These are phyloP conservation scores for Dipodomys spectabilis DNA, from an alignment of 2,113 vertebrate species.

Conservation along the genomic window DNA sequence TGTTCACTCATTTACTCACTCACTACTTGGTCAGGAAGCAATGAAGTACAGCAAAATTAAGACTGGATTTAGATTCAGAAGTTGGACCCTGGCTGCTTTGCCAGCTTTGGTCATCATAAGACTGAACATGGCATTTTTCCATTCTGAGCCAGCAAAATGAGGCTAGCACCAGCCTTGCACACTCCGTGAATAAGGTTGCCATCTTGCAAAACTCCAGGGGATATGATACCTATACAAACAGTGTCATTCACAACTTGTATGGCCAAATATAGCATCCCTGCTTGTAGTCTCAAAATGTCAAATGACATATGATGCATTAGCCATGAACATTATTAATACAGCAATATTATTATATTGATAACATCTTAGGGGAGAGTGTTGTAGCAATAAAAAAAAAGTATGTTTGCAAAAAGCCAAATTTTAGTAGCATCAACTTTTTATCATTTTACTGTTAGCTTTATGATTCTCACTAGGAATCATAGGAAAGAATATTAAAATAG, in stretches of 20 bases:
- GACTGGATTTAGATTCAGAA: slow-evolving; percentile 33
- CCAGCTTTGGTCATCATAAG: neutral
- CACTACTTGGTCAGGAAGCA: neutral
- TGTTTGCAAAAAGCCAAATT: slow-evolving; percentile 29
- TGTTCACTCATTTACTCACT: neutral
- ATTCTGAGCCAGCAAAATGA: slow-evolving; percentile 37
- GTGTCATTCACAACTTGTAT: neutral
- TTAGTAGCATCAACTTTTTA: neutral
- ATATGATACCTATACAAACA: neutral
- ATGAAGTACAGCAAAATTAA: neutral
- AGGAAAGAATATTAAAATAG: neutral
- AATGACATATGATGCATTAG: neutral
- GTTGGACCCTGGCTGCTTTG: neutral
- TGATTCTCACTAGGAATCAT: neutral
- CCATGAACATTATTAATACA: neutral
- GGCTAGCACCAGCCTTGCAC: neutral
- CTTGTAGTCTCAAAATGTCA: slow-evolving; percentile 26
- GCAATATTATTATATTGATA: neutral
- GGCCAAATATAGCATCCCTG: neutral
- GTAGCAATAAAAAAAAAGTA: neutral
- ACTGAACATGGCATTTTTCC: neutral
- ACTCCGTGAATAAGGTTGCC: neutral
- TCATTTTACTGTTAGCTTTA: neutral
- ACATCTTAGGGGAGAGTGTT: slow-evolving; percentile 27
- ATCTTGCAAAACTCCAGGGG: neutral